Conservation (phyloP, 2,113 vertebrate genomes). For the Podilymbus podiceps region DNA sequence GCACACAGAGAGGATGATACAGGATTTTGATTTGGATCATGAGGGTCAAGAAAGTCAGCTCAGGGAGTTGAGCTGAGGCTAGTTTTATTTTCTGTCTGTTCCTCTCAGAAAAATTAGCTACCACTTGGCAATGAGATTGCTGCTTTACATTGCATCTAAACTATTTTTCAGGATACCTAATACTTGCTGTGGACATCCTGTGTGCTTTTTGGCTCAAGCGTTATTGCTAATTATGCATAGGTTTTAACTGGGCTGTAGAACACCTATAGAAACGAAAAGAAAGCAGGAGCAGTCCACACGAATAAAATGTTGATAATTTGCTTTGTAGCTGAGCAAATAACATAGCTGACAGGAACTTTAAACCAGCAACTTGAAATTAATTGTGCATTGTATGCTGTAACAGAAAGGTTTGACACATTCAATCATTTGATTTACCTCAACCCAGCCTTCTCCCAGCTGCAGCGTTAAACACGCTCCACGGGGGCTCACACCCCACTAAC, state of each 20-base stretch:
- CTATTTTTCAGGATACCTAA: neutral
- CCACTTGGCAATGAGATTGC: neutral
- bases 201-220: neutral
- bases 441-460: neutral
- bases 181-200: neutral
- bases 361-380: neutral
- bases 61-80: neutral
- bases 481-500: neutral
- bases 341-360: neutral
- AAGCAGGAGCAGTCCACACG: neutral
- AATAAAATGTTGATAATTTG: neutral
- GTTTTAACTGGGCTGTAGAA: neutral
- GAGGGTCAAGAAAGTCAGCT: neutral
- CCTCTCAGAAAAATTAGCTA: neutral
- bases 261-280: neutral
- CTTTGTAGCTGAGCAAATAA: neutral
- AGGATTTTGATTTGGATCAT: neutral
- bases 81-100: neutral
- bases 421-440: neutral
- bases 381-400: neutral
- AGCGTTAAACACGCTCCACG: neutral
- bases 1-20: neutral
- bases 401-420: neutral
- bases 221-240: neutral
- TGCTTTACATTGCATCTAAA: neutral